Evolutionary conservation across 2,888 invertebrate species (phyloP).

Genomic region (Agrilus biguttatus): DNA sequence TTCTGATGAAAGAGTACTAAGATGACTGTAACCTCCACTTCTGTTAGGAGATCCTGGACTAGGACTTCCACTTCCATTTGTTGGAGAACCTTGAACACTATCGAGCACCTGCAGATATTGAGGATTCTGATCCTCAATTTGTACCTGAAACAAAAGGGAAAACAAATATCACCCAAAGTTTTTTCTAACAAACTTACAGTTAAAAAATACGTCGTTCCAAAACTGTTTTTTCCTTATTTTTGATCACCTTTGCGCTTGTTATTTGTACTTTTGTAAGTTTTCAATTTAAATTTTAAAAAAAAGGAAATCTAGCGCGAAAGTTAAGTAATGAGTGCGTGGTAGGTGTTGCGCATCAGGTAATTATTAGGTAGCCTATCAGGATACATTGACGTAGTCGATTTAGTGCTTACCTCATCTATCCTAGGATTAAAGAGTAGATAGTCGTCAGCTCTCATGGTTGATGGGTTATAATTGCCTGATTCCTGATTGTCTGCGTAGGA

Average conservation of each 20-base stretch:
- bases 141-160: constrained; percentile 9
- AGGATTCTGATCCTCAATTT: constrained; percentile 21
- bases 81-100: constrained; percentile 15
- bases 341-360: no score
- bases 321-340: no score
- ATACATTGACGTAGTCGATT: constrained; percentile 4
- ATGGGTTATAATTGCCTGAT: constrained; percentile 19
- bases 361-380: no score
- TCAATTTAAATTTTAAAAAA: no score
- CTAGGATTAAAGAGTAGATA: constrained; percentile 16
- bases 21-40: constrained; percentile 16
- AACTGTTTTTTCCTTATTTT: no score
- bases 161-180: no score
- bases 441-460: constrained; percentile 20
- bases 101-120: constrained; percentile 24
- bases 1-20: constrained; percentile 16
- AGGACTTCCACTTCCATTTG: constrained; percentile 24
- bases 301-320: no score
- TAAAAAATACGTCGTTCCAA: no score
- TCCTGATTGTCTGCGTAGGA: constrained; percentile 18
- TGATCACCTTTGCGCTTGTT: no score
- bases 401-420: constrained; percentile 21
- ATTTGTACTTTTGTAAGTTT: no score
- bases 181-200: no score
- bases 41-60: constrained; percentile 22